Evolutionary conservation across 2,888 invertebrate genomes (phyloP), one percentile per base, ranked within the genome.

Genomic region (Melieria crassipennis): DNA sequence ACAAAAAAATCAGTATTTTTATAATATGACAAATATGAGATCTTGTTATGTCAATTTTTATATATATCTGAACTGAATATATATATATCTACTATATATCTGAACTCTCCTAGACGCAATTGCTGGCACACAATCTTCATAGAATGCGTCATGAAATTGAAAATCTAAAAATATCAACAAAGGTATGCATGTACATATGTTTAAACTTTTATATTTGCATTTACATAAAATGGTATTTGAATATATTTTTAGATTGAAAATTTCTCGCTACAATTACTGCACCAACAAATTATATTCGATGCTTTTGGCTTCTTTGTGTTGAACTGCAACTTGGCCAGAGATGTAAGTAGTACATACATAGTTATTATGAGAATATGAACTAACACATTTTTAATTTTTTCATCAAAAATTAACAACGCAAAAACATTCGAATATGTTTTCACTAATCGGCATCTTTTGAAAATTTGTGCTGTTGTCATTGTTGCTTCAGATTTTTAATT

Each of bases 261-360:
- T 64, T 79, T 80, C 63, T 78, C 79, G 7, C 63, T 81, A 55
- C 80, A 80, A 75, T 57, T 80, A 58, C 60, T 75, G 11, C 79
- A 80, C 72, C 79, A 80, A 52, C 73, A 76, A 66, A 79, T 80
- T 43, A 72, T 76, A 71, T 76, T 79, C 11, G 78, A 80, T 67
- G 79, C 75, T 45, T 73, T 65, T 58, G 77, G 78, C n/a, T 75
- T 77, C 50, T 78, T 78, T 52, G 66, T 71, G 45, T 56, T 78
- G 10, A 77, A 78, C 60, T 78, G 77, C 65, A 67, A 75, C 48
- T 71, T 77, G 64, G 75, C 75, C 4, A 76, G 75, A 72, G 73
- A 73, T 42, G 77, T 77, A 76, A 76, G 77, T 76, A 4, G 4
- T 60, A 66, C 5, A 43, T 60, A 45, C 43, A 11, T 48, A 43